phyloP scores from a whole-genome alignment of 2,797 vertebrate species.

The Tragelaphus eurycerus region DNA sequence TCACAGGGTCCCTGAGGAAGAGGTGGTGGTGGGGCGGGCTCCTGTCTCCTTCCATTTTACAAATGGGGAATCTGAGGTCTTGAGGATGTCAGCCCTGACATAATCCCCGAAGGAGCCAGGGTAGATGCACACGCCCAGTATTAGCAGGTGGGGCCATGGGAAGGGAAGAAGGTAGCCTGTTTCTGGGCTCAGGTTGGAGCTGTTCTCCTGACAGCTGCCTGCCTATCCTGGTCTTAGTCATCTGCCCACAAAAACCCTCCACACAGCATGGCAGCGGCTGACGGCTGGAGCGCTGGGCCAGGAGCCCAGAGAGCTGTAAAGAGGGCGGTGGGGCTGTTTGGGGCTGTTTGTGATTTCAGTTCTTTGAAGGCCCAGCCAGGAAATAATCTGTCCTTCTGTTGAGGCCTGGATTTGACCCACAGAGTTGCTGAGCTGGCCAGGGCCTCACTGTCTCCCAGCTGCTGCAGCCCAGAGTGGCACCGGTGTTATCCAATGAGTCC shows the following conservation, averaged over 20 bases:
- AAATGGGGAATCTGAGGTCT: not conserved
- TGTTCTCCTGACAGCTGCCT: not conserved
- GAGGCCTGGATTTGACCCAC: not conserved
- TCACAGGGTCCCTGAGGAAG: not conserved
- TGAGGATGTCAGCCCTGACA: no score
- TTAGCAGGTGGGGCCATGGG: accelerated
- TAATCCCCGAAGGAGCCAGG: not conserved
- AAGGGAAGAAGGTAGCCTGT: not conserved
- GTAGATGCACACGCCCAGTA: not conserved
- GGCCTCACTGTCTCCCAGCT: not conserved
- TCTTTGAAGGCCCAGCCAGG: not conserved
- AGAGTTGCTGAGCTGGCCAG: not conserved
- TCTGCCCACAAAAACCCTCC: not conserved
- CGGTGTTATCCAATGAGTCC: not conserved
- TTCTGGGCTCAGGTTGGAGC: not conserved
- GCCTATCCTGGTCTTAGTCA: not conserved
- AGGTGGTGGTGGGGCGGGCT: accelerated
- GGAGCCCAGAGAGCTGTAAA: not conserved
- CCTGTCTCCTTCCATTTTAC: not conserved
- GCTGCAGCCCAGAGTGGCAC: no score
- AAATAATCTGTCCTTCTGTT: not conserved
- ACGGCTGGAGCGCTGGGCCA: not conserved
- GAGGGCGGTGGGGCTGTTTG: not conserved
- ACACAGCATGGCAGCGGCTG: not conserved
- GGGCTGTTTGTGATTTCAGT: not conserved